phyloP scores from a whole-genome alignment of 2,888 invertebrate genomes.

The Chrysolina americana region DNA sequence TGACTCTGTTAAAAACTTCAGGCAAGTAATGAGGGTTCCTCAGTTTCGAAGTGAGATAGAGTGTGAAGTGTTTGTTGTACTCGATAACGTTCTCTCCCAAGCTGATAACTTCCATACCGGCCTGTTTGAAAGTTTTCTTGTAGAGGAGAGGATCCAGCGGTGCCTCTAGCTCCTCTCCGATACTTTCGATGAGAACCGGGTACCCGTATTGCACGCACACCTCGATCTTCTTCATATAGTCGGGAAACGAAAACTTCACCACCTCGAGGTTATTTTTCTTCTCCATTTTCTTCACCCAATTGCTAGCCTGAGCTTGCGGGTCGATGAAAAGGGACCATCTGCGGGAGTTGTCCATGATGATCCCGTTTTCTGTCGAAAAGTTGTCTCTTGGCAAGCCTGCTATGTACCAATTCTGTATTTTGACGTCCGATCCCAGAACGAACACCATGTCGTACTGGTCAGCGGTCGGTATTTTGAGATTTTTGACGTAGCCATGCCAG shows the following conservation, averaged over 20 bases:
- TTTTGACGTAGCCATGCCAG: constrained; percentile 79
- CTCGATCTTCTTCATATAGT: constrained; percentile 84
- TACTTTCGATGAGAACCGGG: constrained; percentile 84
- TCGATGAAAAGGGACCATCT: constrained; percentile 87
- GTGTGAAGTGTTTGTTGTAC: constrained; percentile 81
- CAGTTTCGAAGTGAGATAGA: constrained; percentile 87
- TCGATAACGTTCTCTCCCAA: constrained; percentile 85
- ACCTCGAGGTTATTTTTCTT: constrained; percentile 79
- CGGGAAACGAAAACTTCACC: constrained; percentile 81
- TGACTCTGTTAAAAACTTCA: constrained; percentile 87
- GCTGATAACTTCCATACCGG: constrained; percentile 81
- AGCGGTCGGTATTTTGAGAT: constrained; percentile 84
- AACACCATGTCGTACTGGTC: constrained; percentile 80
- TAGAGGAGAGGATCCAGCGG: constrained; percentile 83
- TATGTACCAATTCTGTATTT: constrained; percentile 90
- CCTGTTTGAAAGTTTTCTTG: constrained; percentile 83
- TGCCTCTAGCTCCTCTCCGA: constrained; percentile 84
- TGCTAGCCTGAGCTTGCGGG: constrained; percentile 89
- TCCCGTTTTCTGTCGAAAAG: constrained; percentile 88
- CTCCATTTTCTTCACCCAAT: constrained; percentile 89
- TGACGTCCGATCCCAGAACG: constrained; percentile 87
- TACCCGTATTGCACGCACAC: constrained; percentile 83
- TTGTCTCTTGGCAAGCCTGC: constrained; percentile 84
- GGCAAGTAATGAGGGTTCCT: constrained; percentile 90
- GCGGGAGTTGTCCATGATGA: constrained; percentile 85